A percentile compares a stretch with the other conserved stretches of the same genome.
Evolutionary conservation across 2,113 vertebrate genomes (phyloP).

Genomic region (Tragelaphus imberbis): DNA sequence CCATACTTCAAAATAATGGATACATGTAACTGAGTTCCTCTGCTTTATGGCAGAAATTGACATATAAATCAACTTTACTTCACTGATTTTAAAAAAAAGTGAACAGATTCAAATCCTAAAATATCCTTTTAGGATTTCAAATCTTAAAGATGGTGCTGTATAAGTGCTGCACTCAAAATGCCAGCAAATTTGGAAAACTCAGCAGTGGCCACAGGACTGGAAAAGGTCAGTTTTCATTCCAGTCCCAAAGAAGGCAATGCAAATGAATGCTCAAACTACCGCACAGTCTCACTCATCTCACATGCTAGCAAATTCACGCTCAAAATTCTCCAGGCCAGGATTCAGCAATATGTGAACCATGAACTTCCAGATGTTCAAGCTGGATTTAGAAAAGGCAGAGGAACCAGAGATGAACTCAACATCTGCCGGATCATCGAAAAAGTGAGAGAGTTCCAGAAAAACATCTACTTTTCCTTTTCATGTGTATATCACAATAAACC

Average conservation of each 20-base stretch:
- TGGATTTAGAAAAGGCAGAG: neutral
- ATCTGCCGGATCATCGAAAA: rapidly evolving
- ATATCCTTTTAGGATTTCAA: neutral
- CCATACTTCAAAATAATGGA: neutral
- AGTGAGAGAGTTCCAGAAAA: neutral
- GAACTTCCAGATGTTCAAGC: neutral
- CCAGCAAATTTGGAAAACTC: neutral
- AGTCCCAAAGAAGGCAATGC: neutral
- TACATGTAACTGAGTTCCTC: neutral
- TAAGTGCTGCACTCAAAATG: neutral
- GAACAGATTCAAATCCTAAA: neutral
- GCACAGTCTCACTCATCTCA: neutral
- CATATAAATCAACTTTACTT: neutral
- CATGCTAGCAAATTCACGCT: neutral
- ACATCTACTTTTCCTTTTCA: neutral
- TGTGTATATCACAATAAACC: neutral
- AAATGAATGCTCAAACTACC: neutral
- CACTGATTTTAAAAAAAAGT: neutral
- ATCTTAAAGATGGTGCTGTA: neutral
- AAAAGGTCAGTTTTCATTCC: neutral
- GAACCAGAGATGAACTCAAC: neutral
- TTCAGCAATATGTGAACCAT: neutral
- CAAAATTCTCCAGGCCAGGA: neutral
- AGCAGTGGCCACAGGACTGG: neutral
- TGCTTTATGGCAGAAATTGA: neutral